phyloP scores from a whole-genome alignment of 2,888 invertebrate species.

The Mycalesis mineus region DNA sequence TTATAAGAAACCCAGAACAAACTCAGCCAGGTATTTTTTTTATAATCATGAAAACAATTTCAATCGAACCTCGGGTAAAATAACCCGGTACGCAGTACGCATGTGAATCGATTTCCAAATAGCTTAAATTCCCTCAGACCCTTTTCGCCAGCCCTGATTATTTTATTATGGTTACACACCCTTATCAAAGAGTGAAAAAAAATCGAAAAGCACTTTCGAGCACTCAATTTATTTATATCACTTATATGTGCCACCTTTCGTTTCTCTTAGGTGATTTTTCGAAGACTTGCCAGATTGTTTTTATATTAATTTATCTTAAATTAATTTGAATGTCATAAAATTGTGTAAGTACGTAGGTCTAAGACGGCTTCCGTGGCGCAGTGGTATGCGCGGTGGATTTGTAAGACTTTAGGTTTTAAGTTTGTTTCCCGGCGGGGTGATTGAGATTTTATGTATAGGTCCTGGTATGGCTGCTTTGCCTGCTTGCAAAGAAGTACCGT shows the following conservation, averaged over 20 bases:
- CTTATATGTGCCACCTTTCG: slow-evolving; percentile 14
- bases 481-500: too few relatives aligned
- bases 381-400: too few relatives aligned
- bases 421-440: too few relatives aligned
- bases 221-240: slow-evolving; percentile 23
- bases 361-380: too few relatives aligned
- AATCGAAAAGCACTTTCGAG: slow-evolving; percentile 21
- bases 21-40: too few relatives aligned
- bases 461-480: too few relatives aligned
- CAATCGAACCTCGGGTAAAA: neutral
- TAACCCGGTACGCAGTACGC: neutral
- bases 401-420: too few relatives aligned
- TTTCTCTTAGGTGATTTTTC: neutral
- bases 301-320: too few relatives aligned
- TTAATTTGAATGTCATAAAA: too few relatives aligned
- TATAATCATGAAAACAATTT: neutral
- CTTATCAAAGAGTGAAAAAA: slow-evolving; percentile 20
- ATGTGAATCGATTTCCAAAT: slow-evolving; percentile 16
- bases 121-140: slow-evolving; percentile 14
- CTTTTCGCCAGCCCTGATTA: slow-evolving; percentile 20
- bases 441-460: too few relatives aligned
- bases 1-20: too few relatives aligned
- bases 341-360: too few relatives aligned
- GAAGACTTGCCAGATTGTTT: neutral
- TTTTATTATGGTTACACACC: slow-evolving; percentile 22